Base-by-base conservation (phyloP, 2,113 vertebrate genomes). In the Trematocara marginatum region DNA sequence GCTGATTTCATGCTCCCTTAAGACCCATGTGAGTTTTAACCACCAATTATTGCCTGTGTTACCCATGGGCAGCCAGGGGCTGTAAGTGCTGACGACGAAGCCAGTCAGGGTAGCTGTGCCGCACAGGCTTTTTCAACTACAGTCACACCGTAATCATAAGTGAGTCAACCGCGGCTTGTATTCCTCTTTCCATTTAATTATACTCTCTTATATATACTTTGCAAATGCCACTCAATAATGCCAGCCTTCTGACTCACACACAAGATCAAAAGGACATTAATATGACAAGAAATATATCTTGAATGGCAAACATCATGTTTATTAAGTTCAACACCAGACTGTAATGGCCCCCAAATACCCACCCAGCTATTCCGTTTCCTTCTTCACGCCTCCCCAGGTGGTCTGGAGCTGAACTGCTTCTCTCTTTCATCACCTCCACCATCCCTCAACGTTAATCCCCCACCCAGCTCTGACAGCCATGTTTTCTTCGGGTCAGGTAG, bases 21-120 rank as follows among this genome's bases (percentile, higher is more conserved):
- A 92, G 84, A 90, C 84, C 59, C 31, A 35, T 79, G 90, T 83
- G 85, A 87, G 86, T 89, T 93, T 92, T 89, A 91, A 87, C 87
- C 88, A 84, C 79, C 82, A 91, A 92, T 94, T 92, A 93, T 87
- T 85, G 64, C 11, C 80, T 4, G 47, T 61, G 88, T 84, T 89
- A 85, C 87, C 82, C 90, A 84, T 9, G 84, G 4, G 86, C 83
- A 76, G 80, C 3, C 11, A 34, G 82, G 78, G 81, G 23, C 88
- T 80, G n/a, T 56, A 83, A 80, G 66, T 47, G 47, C 45, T 29
- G 85, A 90, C 80, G 82, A 51, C 45, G 2, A 78, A 85, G 2
- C 84, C 79, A 81, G 81, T 83, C 84, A 88, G 38, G n/a, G 42
- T 10, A 11, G 18, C 15, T 7, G 12, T 54, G 35, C 59, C 8